phyloP scores from a whole-genome alignment of 2,113 vertebrate genomes.

The Sclerurus mexicanus region DNA sequence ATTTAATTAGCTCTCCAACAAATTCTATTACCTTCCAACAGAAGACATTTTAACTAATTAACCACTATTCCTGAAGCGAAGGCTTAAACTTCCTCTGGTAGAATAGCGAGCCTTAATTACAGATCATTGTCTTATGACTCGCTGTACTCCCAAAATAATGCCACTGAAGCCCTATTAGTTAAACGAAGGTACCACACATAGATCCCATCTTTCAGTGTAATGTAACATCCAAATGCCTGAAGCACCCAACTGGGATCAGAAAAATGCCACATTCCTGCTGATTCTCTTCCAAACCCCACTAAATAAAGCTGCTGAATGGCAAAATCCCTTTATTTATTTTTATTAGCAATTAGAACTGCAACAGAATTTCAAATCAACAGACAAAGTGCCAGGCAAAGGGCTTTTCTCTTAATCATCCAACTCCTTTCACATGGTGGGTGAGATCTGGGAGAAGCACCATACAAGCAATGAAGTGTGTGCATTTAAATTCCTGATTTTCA shows the following conservation, averaged over 20 bases:
- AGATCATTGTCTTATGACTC: background rate
- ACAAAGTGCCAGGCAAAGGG: background rate
- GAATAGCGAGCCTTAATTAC: constrained; percentile 30
- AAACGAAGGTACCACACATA: background rate
- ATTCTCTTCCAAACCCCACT: background rate
- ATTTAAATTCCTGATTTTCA: background rate
- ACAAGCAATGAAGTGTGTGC: background rate
- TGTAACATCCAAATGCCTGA: accelerated
- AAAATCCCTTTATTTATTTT: background rate
- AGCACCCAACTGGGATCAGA: background rate
- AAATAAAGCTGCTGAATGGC: background rate
- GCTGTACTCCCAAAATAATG: background rate
- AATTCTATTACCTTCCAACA: background rate
- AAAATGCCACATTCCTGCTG: background rate
- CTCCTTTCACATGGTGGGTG: accelerated
- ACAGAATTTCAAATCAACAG: background rate
- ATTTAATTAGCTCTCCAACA: background rate
- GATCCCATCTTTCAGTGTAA: background rate
- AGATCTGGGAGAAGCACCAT: accelerated
- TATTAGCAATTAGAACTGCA: background rate
- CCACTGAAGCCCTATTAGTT: background rate
- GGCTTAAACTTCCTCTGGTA: background rate
- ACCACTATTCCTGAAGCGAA: background rate
- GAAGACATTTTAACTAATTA: constrained; percentile 9
- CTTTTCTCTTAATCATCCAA: background rate